phyloP scores from a whole-genome alignment of 37 sponge, comb jelly and placozoan genomes.

The Spongilla lacustris region DNA sequence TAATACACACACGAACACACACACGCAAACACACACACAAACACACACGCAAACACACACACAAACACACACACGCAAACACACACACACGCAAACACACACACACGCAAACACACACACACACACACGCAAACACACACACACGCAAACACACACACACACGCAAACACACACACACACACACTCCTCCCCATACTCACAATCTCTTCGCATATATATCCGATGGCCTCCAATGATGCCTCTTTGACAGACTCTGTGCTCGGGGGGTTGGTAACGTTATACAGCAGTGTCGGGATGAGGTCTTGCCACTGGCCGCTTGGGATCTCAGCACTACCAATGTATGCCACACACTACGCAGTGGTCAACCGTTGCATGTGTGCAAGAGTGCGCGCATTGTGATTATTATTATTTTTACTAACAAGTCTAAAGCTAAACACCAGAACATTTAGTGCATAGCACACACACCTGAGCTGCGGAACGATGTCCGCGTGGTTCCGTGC shows the following conservation, averaged over 20 bases:
- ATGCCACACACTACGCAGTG: slow-evolving; percentile 84
- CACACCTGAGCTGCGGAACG: slow-evolving; percentile 83
- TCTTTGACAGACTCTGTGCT: slow-evolving; percentile 79
- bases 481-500: slow-evolving; percentile 84
- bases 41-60: not conserved
- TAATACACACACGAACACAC: not conserved
- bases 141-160: not conserved
- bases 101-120: not conserved
- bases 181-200: too few relatives aligned
- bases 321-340: slow-evolving; percentile 90
- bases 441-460: too few relatives aligned
- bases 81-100: slow-evolving; percentile 1
- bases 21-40: not conserved
- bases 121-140: too few relatives aligned
- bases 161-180: slow-evolving; percentile 21
- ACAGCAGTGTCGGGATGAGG: slow-evolving; percentile 57
- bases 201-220: slow-evolving; percentile 92
- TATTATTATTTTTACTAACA: too few relatives aligned
- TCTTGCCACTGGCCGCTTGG: slow-evolving; percentile 86
- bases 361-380: not conserved
- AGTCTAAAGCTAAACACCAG: too few relatives aligned
- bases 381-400: too few relatives aligned
- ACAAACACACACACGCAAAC: not conserved
- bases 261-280: slow-evolving; percentile 30
- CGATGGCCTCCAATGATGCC: slow-evolving; percentile 94